These are phyloP conservation scores for Jordanella pulchra DNA, from an alignment of 2,797 vertebrate genomes.

Conservation along the genomic window DNA sequence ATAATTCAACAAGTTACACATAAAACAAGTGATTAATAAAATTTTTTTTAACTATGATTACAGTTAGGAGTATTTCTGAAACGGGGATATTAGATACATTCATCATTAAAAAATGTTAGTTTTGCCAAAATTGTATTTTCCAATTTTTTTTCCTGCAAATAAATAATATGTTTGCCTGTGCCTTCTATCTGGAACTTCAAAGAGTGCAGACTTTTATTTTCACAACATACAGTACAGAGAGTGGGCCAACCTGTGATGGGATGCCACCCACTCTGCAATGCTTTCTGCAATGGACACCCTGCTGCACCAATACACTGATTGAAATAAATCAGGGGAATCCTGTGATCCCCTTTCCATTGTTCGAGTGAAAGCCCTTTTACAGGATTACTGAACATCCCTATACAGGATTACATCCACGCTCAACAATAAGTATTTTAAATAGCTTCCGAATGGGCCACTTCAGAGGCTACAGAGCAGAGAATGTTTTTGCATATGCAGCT, in stretches of 20 bases:
- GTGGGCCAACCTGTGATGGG: background rate
- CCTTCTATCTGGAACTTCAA: background rate
- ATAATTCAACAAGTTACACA: too few species aligned
- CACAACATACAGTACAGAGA: background rate
- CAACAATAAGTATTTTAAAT: slow-evolving; percentile 18
- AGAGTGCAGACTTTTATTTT: background rate
- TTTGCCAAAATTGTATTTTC: too few species aligned
- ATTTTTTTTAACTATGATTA: too few species aligned
- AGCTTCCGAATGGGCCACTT: slow-evolving; percentile 10
- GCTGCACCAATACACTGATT: background rate
- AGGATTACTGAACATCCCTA: slow-evolving; percentile 29
- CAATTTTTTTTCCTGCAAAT: too few species aligned
- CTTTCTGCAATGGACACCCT: background rate
- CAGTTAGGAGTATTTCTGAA: too few species aligned
- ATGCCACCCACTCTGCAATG: too few species aligned
- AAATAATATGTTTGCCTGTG: background rate
- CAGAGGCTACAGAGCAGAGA: background rate
- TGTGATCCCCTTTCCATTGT: slow-evolving; percentile 5
- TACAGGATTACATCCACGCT: slow-evolving; percentile 31
- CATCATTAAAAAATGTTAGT: too few species aligned
- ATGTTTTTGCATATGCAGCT: background rate
- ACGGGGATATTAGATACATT: too few species aligned
- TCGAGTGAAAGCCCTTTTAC: slow-evolving; percentile 18
- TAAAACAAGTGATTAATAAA: too few species aligned
- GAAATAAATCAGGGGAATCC: slow-evolving; percentile 14